Base-by-base conservation (phyloP, 2,888 invertebrate genomes). In the Amphipoea oculea region DNA sequence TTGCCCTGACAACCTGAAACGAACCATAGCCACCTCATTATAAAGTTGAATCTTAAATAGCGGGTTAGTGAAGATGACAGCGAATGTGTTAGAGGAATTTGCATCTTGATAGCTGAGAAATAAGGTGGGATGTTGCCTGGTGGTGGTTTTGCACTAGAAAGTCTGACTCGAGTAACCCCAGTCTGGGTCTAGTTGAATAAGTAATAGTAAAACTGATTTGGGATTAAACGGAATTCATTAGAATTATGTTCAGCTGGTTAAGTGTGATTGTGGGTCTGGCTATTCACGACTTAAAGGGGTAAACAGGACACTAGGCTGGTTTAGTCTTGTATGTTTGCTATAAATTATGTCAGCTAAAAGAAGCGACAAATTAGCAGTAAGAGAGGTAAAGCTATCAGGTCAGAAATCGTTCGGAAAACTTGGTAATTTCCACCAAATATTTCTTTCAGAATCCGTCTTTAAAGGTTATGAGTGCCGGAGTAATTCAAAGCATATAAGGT, bases 181-280 rank as follows among this genome's bases (percentile, higher is more conserved):
- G 90, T 76, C 88, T 89, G 89, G 89, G 91, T 91, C 91, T 92
- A 91, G 92, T 92, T 93, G 93, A 93, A 93, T 94, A 94, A 92
- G 93, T 93, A 91, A 93, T 94, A 92, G 90, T 91, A 91, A 91
- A 91, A 89, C 89, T 86, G 89, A 89, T 90, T 87, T 84, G 79
- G 89, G 88, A 89, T 89, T 88, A 90, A 88, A 87, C 78, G 82
- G 83, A 85, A 87, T 90, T 88, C 87, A 90, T 88, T 89, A 86
- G 81, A 89, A 85, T 85, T 86, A 87, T 87, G 87, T 87, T 85
- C 74, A 63, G 76, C 81, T 82, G 60, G 83, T 85, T 80, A 78
- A 76, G 76, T 85, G 82, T 89, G 86, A 88, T 82, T 89, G 76
- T 78, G 71, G 78, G 83, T 71, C 86, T 82, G 42, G 83, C 77